Percentiles rank a stretch among this genome's conserved stretches.
Evolutionary conservation across 2,797 vertebrate species (phyloP).

Genomic region (Pantherophis vulpinus): DNA sequence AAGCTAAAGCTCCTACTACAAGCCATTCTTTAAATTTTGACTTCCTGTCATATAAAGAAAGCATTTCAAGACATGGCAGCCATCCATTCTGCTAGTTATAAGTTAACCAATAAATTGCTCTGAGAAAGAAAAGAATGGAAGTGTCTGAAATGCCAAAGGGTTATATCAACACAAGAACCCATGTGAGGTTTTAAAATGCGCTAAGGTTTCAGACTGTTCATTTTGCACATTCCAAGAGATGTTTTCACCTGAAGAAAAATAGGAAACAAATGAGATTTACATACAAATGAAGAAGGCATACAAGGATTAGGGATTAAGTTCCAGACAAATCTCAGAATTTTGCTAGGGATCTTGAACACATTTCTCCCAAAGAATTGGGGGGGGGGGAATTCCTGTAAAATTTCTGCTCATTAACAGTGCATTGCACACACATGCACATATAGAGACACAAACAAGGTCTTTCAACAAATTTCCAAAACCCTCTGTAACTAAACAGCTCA

Average conservation of each 20-base stretch:
- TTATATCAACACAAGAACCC: not conserved
- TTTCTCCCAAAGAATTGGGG: not conserved
- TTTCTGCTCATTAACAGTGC: not conserved
- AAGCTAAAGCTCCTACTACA: slow-evolving; percentile 10
- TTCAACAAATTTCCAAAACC: not conserved
- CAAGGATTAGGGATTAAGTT: not conserved
- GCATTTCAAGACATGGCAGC: slow-evolving; percentile 16
- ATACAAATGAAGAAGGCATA: slow-evolving; percentile 5
- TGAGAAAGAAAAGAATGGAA: slow-evolving; percentile 9
- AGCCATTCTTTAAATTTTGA: slow-evolving; percentile 27
- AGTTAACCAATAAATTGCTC: slow-evolving; percentile 18
- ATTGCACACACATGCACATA: not conserved
- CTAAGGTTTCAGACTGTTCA: not conserved
- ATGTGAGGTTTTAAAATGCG: slow-evolving; percentile 21
- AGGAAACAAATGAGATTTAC: slow-evolving; percentile 2
- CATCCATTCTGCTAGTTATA: slow-evolving; percentile 1
- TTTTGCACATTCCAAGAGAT: not conserved
- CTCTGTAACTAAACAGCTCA: not conserved
- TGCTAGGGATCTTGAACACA: not conserved
- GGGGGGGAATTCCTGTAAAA: not conserved
- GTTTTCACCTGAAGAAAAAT: not conserved
- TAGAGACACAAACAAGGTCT: not conserved
- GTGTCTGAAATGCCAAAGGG: slow-evolving; percentile 28
- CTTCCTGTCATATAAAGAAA: not conserved
- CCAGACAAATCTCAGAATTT: not conserved